phyloP scores from a whole-genome alignment of 2,888 invertebrate species.

The Molorchus minor region DNA sequence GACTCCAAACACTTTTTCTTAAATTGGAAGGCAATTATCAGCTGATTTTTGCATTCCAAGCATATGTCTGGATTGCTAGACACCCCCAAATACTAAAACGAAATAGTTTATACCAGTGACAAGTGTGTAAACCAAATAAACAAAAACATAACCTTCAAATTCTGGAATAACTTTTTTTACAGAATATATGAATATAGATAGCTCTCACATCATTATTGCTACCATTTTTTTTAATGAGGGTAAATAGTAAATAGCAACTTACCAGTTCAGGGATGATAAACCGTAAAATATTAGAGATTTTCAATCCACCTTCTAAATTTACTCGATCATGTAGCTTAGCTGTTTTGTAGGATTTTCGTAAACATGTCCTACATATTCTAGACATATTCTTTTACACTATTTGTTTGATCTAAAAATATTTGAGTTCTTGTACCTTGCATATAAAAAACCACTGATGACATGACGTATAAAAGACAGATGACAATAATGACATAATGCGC shows the following conservation, averaged over 20 bases:
- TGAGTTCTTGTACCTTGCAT: too few species aligned
- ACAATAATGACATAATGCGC: background rate
- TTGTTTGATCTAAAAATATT: too few species aligned
- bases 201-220: background rate
- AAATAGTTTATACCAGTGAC: background rate
- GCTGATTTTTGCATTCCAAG: constrained; percentile 28
- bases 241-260: constrained; percentile 5
- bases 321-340: constrained; percentile 21
- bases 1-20: constrained; percentile 38
- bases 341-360: constrained; percentile 19
- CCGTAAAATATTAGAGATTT: constrained; percentile 28
- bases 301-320: constrained; percentile 15
- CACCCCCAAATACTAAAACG: constrained; percentile 38
- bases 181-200: background rate
- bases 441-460: constrained; percentile 10
- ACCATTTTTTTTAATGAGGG: background rate
- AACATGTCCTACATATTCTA: constrained; percentile 33
- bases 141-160: constrained; percentile 8
- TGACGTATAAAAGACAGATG: constrained; percentile 18
- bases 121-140: background rate
- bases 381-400: constrained; percentile 18
- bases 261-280: constrained; percentile 35
- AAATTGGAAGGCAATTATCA: constrained; percentile 33
- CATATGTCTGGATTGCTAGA: constrained; percentile 40
- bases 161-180: background rate